A percentile compares a stretch with the other conserved stretches of the same genome.
These are phyloP conservation scores for Gnathonemus echidnorhynchus DNA, from an alignment of 2,113 vertebrate species.

Conservation along the genomic window DNA sequence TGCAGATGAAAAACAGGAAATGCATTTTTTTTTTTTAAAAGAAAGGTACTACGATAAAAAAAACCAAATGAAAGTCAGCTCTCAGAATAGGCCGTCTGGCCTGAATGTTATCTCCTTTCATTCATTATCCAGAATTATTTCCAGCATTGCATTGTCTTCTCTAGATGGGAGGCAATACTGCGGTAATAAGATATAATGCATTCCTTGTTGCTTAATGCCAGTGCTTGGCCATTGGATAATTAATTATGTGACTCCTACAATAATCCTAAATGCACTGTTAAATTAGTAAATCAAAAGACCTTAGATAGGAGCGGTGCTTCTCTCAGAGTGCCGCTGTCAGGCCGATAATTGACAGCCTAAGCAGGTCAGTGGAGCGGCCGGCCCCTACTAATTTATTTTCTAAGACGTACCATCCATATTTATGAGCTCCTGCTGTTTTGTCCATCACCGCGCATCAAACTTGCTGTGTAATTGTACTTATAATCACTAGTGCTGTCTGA, in stretches of 20 bases:
- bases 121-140: slow-evolving; percentile 20
- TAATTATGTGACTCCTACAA: slow-evolving; percentile 71
- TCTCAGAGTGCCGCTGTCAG: slow-evolving; percentile 77
- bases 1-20: neutral
- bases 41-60: neutral
- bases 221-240: slow-evolving; percentile 72
- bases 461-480: slow-evolving; percentile 63
- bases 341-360: slow-evolving; percentile 84
- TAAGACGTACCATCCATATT: slow-evolving; percentile 86
- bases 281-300: slow-evolving; percentile 63
- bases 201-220: slow-evolving; percentile 65
- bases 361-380: slow-evolving; percentile 86
- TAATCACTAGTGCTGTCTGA: slow-evolving; percentile 54
- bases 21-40: neutral
- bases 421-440: slow-evolving; percentile 94
- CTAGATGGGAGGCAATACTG: slow-evolving; percentile 44
- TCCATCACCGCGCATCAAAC: slow-evolving; percentile 84
- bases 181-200: slow-evolving; percentile 58
- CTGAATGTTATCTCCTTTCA: neutral
- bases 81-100: neutral
- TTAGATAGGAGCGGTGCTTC: slow-evolving; percentile 70
- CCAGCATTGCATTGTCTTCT: slow-evolving; percentile 34
- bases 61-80: neutral
- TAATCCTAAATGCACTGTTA: slow-evolving; percentile 69
- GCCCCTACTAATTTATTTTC: slow-evolving; percentile 94